phyloP scores from a whole-genome alignment of 2,888 invertebrate genomes.

The Arge pagana region DNA sequence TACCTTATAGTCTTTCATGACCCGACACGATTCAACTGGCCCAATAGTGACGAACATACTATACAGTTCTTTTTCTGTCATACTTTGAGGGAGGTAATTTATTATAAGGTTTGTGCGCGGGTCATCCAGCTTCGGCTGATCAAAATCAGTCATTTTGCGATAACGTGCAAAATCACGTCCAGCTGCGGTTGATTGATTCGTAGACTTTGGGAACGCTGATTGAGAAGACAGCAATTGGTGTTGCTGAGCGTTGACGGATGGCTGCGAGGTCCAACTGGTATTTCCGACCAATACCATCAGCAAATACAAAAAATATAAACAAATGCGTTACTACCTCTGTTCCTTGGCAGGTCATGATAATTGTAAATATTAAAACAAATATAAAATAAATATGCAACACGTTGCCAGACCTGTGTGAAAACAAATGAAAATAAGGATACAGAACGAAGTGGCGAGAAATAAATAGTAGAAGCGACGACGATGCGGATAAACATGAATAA shows the following conservation, averaged over 20 bases:
- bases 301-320: slow-evolving; percentile 60
- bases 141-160: slow-evolving; percentile 47
- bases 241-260: slow-evolving; percentile 25
- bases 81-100: slow-evolving; percentile 93
- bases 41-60: slow-evolving; percentile 88
- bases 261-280: slow-evolving; percentile 51
- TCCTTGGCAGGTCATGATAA: slow-evolving; percentile 38
- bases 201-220: slow-evolving; percentile 22
- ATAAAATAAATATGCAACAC: slow-evolving; percentile 55
- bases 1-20: slow-evolving; percentile 90
- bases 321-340: slow-evolving; percentile 55
- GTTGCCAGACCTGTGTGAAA: slow-evolving; percentile 57
- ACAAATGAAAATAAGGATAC: slow-evolving; percentile 51
- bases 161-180: slow-evolving; percentile 35
- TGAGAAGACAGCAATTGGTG: slow-evolving; percentile 31
- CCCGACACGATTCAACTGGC: slow-evolving; percentile 85
- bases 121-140: slow-evolving; percentile 52
- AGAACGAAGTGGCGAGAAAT: slow-evolving; percentile 32
- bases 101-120: slow-evolving; percentile 85
- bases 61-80: slow-evolving; percentile 89
- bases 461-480: slow-evolving; percentile 16
- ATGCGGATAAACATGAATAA: background rate
- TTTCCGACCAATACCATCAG: slow-evolving; percentile 51
- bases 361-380: slow-evolving; percentile 48
- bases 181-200: slow-evolving; percentile 22